These are phyloP conservation scores for Catamblyrhynchus diadema DNA, from an alignment of 2,797 vertebrate genomes.

Conservation along the genomic window DNA sequence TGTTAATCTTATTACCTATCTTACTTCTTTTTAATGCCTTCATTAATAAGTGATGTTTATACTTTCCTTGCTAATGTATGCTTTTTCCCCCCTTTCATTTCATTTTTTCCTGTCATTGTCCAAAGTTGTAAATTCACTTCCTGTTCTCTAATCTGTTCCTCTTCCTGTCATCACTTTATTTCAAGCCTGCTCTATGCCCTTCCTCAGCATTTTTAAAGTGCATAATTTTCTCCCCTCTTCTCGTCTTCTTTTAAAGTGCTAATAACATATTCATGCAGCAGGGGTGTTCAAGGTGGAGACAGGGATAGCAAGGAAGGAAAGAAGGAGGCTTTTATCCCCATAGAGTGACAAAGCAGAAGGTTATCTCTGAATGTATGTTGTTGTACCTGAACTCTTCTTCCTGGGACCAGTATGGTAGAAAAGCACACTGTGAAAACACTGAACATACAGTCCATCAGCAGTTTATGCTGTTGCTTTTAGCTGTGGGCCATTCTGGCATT, in stretches of 20 bases:
- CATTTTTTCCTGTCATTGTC: not conserved
- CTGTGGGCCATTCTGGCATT: not conserved
- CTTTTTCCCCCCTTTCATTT: not conserved
- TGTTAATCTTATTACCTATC: not conserved
- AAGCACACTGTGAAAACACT: not conserved
- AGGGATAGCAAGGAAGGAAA: not conserved
- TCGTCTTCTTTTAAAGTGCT: not conserved
- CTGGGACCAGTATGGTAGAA: not conserved
- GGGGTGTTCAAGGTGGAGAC: not conserved
- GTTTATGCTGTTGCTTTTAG: not conserved
- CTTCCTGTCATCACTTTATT: conserved; percentile 1
- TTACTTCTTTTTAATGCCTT: not conserved
- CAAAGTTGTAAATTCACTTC: conserved; percentile 15
- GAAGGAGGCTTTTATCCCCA: not conserved
- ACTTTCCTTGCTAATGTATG: not conserved
- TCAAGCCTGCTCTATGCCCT: not conserved
- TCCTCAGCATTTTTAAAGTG: not conserved
- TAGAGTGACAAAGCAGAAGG: not conserved
- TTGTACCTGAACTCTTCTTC: not conserved
- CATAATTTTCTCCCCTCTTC: not conserved
- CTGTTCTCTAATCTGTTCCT: not conserved
- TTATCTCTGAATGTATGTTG: not conserved
- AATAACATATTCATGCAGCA: not conserved
- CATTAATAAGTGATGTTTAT: not conserved
- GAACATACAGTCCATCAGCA: not conserved